These are phyloP conservation scores for Gallinago media DNA, from an alignment of 2,113 vertebrate genomes.

Conservation along the genomic window DNA sequence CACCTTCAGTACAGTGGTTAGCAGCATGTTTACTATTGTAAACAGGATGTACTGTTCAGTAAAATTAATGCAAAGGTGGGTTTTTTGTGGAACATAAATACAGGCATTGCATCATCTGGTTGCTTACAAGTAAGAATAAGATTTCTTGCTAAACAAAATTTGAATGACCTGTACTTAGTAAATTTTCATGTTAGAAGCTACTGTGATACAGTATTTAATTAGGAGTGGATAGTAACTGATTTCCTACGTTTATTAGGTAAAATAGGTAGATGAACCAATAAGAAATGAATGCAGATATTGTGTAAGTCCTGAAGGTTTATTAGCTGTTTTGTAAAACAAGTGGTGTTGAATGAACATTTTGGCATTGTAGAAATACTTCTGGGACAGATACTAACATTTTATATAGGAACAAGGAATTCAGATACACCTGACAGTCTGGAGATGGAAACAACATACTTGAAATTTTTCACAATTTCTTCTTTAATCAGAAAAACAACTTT, in stretches of 20 bases:
- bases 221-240: slow-evolving; percentile 9
- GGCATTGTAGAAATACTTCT: not conserved
- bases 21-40: not conserved
- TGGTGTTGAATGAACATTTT: not conserved
- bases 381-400: not conserved
- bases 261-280: slow-evolving; percentile 33
- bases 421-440: not conserved
- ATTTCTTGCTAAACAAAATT: not conserved
- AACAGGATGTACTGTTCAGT: not conserved
- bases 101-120: not conserved
- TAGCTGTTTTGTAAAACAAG: not conserved
- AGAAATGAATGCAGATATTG: slow-evolving; percentile 62
- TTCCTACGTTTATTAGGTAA: slow-evolving; percentile 44
- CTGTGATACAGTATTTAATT: slow-evolving; percentile 19
- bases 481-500: not conserved
- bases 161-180: slow-evolving; percentile 39
- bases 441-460: not conserved
- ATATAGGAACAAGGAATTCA: not conserved
- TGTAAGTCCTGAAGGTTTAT: slow-evolving; percentile 1
- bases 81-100: not conserved
- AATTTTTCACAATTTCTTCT: not conserved
- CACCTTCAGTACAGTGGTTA: not conserved
- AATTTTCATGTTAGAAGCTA: slow-evolving; percentile 50
- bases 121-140: slow-evolving; percentile 55
- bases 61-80: not conserved